Percentiles rank a stretch among this genome's conserved stretches.
Conservation (phyloP, 1,140 invertebrate genomes). For the Meloidogyne floridensis region DNA sequence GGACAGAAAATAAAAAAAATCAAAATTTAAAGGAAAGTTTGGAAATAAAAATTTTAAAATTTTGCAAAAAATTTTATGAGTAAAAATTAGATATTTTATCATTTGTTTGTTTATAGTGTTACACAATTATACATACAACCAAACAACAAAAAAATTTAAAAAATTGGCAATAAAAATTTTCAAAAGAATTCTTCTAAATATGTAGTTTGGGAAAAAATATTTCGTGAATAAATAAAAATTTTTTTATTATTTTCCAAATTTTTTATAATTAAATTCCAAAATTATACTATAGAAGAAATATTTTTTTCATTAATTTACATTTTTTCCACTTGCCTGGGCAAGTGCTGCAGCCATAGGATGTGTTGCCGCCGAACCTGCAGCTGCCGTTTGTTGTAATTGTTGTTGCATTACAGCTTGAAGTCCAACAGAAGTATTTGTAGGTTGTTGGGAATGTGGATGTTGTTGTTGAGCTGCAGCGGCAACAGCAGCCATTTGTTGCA, state of each 20-base stretch:
- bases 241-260: too few species aligned
- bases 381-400: slow-evolving; percentile 15
- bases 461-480: slow-evolving; percentile 28
- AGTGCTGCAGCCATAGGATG: slow-evolving; percentile 34
- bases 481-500: neutral
- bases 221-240: too few species aligned
- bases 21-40: neutral
- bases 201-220: neutral
- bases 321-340: slow-evolving; percentile 15
- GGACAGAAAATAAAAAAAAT: neutral
- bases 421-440: neutral
- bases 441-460: slow-evolving; percentile 19
- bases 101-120: too few species aligned
- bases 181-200: neutral
- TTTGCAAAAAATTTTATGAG: too few species aligned
- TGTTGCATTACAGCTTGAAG: slow-evolving; percentile 9
- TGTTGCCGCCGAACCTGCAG: neutral
- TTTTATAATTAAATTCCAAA: too few species aligned
- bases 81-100: too few species aligned
- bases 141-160: too few species aligned
- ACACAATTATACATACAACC: too few species aligned
- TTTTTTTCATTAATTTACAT: slow-evolving; percentile 11
- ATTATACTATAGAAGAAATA: too few species aligned
- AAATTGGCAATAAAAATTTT: neutral
- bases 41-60: too few species aligned